Evolutionary conservation across 1,140 invertebrate genomes (phyloP).

Genomic region (Elymnias hypermnestra): DNA sequence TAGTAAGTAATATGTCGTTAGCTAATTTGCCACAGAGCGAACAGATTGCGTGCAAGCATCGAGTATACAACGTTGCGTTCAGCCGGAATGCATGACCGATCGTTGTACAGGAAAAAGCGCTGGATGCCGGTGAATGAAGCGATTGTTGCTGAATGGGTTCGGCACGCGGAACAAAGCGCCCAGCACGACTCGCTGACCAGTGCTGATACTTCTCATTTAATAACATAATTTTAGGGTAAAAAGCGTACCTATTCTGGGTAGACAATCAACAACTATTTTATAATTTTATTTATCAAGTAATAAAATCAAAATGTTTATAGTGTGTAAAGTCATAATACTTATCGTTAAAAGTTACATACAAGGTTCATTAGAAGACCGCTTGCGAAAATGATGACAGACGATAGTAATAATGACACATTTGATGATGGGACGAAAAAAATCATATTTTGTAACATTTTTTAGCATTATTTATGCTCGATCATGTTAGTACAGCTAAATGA

Average conservation of each 20-base stretch:
- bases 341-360: too few relatives aligned
- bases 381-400: too few relatives aligned
- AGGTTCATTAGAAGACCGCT: too few relatives aligned
- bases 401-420: too few relatives aligned
- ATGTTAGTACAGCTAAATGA: too few relatives aligned
- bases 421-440: too few relatives aligned
- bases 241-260: background rate
- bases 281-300: background rate
- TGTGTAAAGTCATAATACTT: too few relatives aligned
- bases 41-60: constrained; percentile 22
- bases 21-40: constrained; percentile 34
- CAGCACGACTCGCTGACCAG: constrained; percentile 44
- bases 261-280: too few relatives aligned
- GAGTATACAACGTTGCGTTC: constrained; percentile 9
- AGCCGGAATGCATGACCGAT: constrained; percentile 68
- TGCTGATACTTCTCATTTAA: background rate
- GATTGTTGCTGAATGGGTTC: constrained; percentile 65
- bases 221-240: background rate
- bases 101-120: constrained; percentile 52
- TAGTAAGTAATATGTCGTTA: constrained; percentile 9
- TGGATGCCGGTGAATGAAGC: constrained; percentile 60
- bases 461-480: too few relatives aligned
- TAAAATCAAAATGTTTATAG: too few relatives aligned
- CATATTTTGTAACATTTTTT: too few relatives aligned
- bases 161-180: constrained; percentile 69